A percentile compares a stretch with the other conserved stretches of the same genome.
Evolutionary conservation across 92 coral and sea anemone species (phyloP).

Genomic region (Umimayanthus kanabou): DNA sequence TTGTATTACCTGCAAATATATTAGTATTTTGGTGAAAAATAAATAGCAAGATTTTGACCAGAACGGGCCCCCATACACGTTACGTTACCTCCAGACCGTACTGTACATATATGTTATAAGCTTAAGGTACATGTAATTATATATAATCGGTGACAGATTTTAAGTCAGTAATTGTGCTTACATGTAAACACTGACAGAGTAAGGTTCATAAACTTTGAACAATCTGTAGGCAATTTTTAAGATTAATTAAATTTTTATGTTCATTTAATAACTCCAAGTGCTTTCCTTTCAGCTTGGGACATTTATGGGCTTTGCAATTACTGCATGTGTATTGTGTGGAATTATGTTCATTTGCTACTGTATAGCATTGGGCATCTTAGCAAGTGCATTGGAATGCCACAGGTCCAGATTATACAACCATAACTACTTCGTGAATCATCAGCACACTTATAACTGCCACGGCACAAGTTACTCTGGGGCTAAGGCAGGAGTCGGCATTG

Average conservation of each 20-base stretch:
- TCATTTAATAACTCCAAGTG: no score
- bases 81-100: no score
- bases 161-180: no score
- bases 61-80: constrained; percentile 19
- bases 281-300: constrained; percentile 26
- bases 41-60: background rate
- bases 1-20: no score
- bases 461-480: background rate
- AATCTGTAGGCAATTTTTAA: no score
- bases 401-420: background rate
- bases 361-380: constrained; percentile 2
- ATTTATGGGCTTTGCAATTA: constrained; percentile 41
- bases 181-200: no score
- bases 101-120: no score
- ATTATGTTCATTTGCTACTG: constrained; percentile 40
- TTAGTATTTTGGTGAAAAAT: no score
- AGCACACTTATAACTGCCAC: background rate
- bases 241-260: no score
- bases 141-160: no score
- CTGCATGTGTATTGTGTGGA: constrained; percentile 42
- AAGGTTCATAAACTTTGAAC: no score
- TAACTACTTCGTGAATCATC: background rate
- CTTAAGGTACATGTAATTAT: no score
- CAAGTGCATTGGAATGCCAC: constrained; percentile 22
- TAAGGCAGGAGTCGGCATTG: constrained; percentile 61